These are phyloP conservation scores for Coenobita brevimanus DNA, from an alignment of 1,140 invertebrate species.

Conservation along the genomic window DNA sequence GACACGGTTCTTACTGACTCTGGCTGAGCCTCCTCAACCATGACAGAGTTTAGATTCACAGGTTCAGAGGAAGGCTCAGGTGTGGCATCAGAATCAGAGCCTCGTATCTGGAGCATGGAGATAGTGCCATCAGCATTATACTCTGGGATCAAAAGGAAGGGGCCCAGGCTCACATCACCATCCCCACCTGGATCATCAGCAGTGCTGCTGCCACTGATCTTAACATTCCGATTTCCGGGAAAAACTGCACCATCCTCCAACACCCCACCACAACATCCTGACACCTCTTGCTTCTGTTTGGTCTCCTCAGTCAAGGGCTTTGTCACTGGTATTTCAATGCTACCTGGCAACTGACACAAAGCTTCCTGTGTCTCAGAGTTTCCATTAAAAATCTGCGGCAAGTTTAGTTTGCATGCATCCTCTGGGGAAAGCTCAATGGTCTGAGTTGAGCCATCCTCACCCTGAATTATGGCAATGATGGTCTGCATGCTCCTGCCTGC, in stretches of 20 bases:
- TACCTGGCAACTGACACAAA: background rate
- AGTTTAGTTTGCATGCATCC: conserved; percentile 28
- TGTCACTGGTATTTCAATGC: background rate
- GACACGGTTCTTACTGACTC: background rate
- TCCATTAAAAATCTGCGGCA: background rate
- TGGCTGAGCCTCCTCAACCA: background rate
- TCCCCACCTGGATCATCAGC: background rate
- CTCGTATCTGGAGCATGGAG: conserved; percentile 29
- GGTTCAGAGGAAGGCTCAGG: background rate
- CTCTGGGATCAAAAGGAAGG: conserved; percentile 44
- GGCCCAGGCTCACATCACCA: conserved; percentile 34
- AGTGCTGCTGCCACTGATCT: background rate
- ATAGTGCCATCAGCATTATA: conserved; percentile 47
- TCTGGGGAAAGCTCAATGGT: conserved; percentile 41
- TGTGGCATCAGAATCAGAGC: conserved; percentile 22
- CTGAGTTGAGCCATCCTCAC: conserved; percentile 36
- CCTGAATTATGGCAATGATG: conserved; percentile 41
- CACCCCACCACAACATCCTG: too few species aligned
- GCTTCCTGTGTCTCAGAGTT: background rate
- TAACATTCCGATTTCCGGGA: too few species aligned
- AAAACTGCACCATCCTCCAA: background rate
- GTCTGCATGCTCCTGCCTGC: conserved; percentile 13
- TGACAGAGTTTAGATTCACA: background rate
- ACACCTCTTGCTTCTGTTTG: background rate
- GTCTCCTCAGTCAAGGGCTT: background rate